Percentiles rank a stretch among this genome's conserved stretches.
These are phyloP conservation scores for Eospalax fontanierii DNA, from an alignment of 2,797 vertebrate species.

Conservation along the genomic window DNA sequence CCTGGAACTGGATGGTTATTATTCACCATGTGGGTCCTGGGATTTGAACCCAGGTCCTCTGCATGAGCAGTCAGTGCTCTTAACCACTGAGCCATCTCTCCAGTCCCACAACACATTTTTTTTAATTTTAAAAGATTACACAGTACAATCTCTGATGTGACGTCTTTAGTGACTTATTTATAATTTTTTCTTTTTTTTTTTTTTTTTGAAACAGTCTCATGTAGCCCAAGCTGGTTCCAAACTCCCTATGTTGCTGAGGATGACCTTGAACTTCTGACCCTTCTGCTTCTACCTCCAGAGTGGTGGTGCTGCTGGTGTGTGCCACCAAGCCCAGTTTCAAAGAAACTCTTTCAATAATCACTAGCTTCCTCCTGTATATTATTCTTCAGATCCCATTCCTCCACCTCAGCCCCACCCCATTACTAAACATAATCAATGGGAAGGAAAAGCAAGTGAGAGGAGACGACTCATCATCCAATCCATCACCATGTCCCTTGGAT, in stretches of 20 bases:
- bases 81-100: too few species aligned
- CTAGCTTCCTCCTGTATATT: not conserved
- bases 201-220: not conserved
- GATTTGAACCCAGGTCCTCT: not conserved
- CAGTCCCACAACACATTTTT: not conserved
- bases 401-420: not conserved
- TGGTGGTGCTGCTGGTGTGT: too few species aligned
- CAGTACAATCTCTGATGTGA: not conserved
- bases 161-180: not conserved
- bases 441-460: conserved; percentile 45
- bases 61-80: too few species aligned
- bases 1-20: too few species aligned
- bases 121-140: not conserved
- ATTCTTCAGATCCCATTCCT: not conserved
- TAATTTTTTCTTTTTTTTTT: not conserved
- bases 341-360: conserved; percentile 43
- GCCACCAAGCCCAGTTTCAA: not conserved
- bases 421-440: conserved; percentile 36
- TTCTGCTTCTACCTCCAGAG: not conserved
- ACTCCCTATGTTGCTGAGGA: not conserved
- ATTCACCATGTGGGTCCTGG: too few species aligned
- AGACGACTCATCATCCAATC: not conserved
- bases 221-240: not conserved
- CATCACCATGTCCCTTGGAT: conserved; percentile 34
- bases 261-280: not conserved